Evolutionary conservation across 2,888 invertebrate species (phyloP), one percentile per base, ranked within the genome.

Genomic region (Drosophila setosimentum): DNA sequence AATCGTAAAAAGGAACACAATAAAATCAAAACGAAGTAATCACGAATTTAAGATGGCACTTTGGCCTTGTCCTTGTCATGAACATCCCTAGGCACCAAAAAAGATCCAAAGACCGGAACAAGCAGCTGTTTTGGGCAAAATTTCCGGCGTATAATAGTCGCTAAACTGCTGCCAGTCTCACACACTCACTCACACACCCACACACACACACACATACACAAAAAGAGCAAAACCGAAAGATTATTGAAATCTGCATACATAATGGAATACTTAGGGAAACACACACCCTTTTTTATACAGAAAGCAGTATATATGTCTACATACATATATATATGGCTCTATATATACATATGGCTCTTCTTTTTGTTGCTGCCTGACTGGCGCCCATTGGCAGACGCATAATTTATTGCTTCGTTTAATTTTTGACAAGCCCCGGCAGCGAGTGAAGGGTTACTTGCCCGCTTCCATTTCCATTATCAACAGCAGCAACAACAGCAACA

Each of bases 341-440:
- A n/a, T n/a, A n/a, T 27, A 13, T 49, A 49, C 54, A 6, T 37
- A 13, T 29, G 24, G 32, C n/a, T 40, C 13, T 4, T 32, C 30
- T 49, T 61, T 32, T 48, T 37, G 55, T 61, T 76, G 53, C 68
- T 68, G 76, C 58, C 64, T 73, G 63, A 64, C 49, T 76, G 76
- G 64, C 77, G 77, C 78, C 75, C 76, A 84, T 82, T 70, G 87
- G 74, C 83, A 73, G 80, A 55, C 63, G 76, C 75, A 78, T 87
- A 80, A 87, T 87, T 87, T 87, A 85, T 84, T 73, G 80, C 80
- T 82, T 84, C 84, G 84, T 80, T 85, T 84, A 87, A 85, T 84
- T 87, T 84, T 87, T 80, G 78, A 70, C 65, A 73, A 60, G 63
- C 55, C 61, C 68, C 27, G 59, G 50, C 61, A 40, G n/a, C 42